Evolutionary conservation across 2,888 invertebrate species (phyloP).

Genomic region (Synergus japonicus): DNA sequence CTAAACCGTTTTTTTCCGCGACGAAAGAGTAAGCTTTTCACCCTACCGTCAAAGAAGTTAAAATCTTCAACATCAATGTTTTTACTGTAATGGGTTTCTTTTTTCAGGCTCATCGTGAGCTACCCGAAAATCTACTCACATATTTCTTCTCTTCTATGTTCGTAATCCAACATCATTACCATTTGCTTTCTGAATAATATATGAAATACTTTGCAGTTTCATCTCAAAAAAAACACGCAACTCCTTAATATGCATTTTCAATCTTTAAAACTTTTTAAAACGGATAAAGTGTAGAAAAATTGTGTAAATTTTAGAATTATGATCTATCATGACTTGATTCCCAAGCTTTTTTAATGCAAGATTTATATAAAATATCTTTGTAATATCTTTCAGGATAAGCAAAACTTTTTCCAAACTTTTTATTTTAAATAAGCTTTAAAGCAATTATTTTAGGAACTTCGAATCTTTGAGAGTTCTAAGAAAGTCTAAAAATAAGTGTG

Average conservation of each 20-base stretch:
- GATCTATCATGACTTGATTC: too few relatives aligned
- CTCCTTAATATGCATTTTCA: not conserved
- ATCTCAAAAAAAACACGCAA: not conserved
- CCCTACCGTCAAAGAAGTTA: slow-evolving; percentile 53
- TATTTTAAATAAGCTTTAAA: too few relatives aligned
- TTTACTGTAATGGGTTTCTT: slow-evolving; percentile 51
- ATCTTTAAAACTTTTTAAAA: not conserved
- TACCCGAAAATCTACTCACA: not conserved
- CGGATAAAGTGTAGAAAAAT: too few relatives aligned
- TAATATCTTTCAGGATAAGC: too few relatives aligned
- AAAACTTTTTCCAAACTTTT: too few relatives aligned
- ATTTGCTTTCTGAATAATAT: not conserved
- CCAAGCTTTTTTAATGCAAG: too few relatives aligned
- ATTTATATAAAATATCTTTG: too few relatives aligned
- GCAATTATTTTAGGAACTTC: too few relatives aligned
- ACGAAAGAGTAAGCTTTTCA: slow-evolving; percentile 48
- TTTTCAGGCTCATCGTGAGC: not conserved
- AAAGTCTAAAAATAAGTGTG: too few relatives aligned
- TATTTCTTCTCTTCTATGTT: not conserved
- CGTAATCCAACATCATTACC: not conserved
- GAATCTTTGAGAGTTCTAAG: too few relatives aligned
- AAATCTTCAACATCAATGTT: slow-evolving; percentile 57
- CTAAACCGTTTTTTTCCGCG: slow-evolving; percentile 45
- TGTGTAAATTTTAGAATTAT: too few relatives aligned
- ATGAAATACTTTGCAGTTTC: not conserved